Percentiles rank a stretch among this genome's conserved stretches.
phyloP scores from a whole-genome alignment of 1,140 invertebrate genomes.

The Polypedilum vanderplanki region DNA sequence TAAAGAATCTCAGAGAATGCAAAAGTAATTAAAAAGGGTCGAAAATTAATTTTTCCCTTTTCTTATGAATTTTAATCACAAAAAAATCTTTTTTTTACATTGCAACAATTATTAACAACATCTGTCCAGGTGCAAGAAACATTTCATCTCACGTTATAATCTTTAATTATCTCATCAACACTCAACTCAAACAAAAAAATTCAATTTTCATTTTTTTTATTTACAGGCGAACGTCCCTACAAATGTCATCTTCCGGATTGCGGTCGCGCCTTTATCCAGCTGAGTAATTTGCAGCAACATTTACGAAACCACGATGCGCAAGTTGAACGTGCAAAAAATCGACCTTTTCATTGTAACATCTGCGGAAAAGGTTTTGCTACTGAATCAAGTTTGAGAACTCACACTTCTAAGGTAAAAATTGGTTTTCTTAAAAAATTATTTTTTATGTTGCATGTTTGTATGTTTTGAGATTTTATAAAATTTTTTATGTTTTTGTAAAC shows the following conservation, averaged over 20 bases:
- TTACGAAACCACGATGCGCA: slow-evolving; percentile 93
- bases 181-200: slow-evolving; percentile 38
- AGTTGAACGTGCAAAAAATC: slow-evolving; percentile 88
- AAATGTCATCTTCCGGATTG: slow-evolving; percentile 94
- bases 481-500: neutral
- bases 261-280: slow-evolving; percentile 91
- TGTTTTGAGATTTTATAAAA: neutral
- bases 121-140: neutral
- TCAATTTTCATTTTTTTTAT: slow-evolving; percentile 36
- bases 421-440: neutral
- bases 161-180: slow-evolving; percentile 36
- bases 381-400: slow-evolving; percentile 87
- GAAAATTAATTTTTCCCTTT: too few species aligned
- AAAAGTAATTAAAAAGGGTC: too few species aligned
- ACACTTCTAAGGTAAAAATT: slow-evolving; percentile 91
- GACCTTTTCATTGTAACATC: slow-evolving; percentile 92
- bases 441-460: neutral
- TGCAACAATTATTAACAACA: neutral
- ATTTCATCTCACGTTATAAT: slow-evolving; percentile 32
- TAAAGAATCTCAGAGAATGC: too few species aligned
- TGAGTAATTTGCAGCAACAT: slow-evolving; percentile 95
- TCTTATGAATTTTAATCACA: too few species aligned
- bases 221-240: slow-evolving; percentile 91
- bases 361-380: slow-evolving; percentile 96
- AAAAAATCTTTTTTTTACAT: too few species aligned